Evolutionary conservation across 2,113 vertebrate genomes (phyloP).

Genomic region (Odocoileus hemionus): DNA sequence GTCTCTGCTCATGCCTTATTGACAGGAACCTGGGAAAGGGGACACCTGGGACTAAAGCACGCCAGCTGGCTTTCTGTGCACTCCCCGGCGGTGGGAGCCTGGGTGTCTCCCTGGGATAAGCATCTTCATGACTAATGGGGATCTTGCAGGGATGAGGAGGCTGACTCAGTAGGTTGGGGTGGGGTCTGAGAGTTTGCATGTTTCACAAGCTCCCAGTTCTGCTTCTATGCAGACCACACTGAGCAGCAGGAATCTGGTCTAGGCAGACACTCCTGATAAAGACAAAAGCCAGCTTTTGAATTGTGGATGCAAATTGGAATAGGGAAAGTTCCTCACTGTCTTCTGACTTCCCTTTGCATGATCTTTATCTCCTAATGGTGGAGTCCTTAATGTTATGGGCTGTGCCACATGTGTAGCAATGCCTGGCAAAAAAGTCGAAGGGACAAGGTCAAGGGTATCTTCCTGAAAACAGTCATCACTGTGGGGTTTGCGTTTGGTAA

Average conservation of each 20-base stretch:
- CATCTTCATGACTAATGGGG: not conserved
- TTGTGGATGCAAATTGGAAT: not conserved
- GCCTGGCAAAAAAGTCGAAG: not conserved
- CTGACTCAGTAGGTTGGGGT: not conserved
- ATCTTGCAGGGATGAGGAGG: not conserved
- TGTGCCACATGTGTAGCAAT: too few relatives aligned
- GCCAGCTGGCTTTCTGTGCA: not conserved
- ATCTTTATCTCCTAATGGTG: not conserved
- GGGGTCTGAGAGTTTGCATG: not conserved
- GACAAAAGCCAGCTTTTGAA: not conserved
- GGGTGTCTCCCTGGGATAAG: not conserved
- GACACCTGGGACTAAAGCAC: not conserved
- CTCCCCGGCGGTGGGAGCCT: too few relatives aligned
- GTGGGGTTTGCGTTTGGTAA: not conserved
- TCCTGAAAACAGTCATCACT: rapidly evolving
- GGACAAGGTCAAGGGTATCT: too few relatives aligned
- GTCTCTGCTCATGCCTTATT: too few relatives aligned
- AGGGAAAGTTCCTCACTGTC: not conserved
- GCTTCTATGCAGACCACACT: not conserved
- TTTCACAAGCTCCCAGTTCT: not conserved
- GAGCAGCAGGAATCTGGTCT: not conserved
- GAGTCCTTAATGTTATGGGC: too few relatives aligned
- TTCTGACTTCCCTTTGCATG: not conserved
- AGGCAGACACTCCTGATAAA: not conserved
- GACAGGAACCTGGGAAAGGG: not conserved